A percentile compares a stretch with the other conserved stretches of the same genome.
phyloP scores from a whole-genome alignment of 2,888 invertebrate species.

The Watsonalla cultraria region DNA sequence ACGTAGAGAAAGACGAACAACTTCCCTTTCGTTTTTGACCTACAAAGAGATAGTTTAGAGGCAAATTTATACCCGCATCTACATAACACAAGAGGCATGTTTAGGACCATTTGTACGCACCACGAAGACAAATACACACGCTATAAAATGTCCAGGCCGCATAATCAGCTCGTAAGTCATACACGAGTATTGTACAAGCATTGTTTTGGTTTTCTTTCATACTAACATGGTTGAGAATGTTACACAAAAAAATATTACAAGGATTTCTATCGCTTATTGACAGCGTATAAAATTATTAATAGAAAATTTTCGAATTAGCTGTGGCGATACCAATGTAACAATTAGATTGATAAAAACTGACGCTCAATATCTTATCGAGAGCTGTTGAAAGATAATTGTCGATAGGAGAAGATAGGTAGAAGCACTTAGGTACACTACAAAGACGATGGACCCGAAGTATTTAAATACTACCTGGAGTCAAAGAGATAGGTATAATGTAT shows the following conservation, averaged over 20 bases:
- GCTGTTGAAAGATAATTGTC: too few relatives aligned
- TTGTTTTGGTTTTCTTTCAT: constrained; percentile 34
- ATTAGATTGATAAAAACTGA: too few relatives aligned
- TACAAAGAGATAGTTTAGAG: constrained; percentile 15
- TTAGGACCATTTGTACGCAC: constrained; percentile 56
- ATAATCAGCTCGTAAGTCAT: constrained; percentile 59
- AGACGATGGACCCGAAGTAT: too few relatives aligned
- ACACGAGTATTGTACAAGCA: constrained; percentile 19
- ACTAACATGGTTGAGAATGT: not conserved
- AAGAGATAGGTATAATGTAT: too few relatives aligned
- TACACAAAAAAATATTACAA: not conserved
- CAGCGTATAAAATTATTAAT: too few relatives aligned
- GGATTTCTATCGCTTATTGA: too few relatives aligned
- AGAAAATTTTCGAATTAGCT: too few relatives aligned
- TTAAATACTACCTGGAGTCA: too few relatives aligned
- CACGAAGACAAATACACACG: constrained; percentile 43
- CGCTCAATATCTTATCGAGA: too few relatives aligned
- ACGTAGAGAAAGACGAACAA: constrained; percentile 9
- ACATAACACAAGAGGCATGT: constrained; percentile 49
- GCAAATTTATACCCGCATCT: constrained; percentile 52
- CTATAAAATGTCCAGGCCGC: constrained; percentile 48
- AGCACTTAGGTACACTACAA: too few relatives aligned
- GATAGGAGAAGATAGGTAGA: too few relatives aligned
- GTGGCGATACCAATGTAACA: too few relatives aligned
- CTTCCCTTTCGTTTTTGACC: constrained; percentile 23